These are phyloP conservation scores for Ferrisia virgata DNA, from an alignment of 2,888 invertebrate genomes.

Conservation along the genomic window DNA sequence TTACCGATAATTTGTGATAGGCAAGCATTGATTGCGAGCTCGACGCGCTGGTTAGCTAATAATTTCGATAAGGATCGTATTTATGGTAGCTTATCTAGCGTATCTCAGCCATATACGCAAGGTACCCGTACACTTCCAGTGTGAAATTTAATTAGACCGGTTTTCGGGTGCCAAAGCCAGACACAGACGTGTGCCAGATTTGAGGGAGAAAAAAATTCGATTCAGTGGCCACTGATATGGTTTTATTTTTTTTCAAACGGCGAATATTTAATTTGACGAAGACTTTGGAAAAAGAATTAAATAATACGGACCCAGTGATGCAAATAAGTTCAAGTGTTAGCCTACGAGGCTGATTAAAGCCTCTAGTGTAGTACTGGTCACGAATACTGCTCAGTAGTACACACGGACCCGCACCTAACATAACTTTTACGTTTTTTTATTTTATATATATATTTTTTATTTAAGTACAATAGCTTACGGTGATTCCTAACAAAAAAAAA, in stretches of 20 bases:
- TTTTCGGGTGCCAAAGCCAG: neutral
- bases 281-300: neutral
- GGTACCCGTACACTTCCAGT: neutral
- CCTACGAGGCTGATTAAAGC: constrained; percentile 36
- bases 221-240: no score
- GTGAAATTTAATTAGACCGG: constrained; percentile 23
- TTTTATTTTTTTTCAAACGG: neutral
- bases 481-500: constrained; percentile 20
- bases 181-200: constrained; percentile 1
- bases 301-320: neutral
- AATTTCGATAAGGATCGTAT: constrained; percentile 4
- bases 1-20: neutral
- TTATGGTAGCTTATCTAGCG: neutral
- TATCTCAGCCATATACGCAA: neutral
- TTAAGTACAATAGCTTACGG: constrained; percentile 29
- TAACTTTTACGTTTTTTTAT: constrained; percentile 7
- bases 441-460: no score
- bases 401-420: neutral
- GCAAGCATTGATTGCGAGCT: neutral
- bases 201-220: neutral
- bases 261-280: constrained; percentile 21
- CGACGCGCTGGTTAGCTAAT: neutral
- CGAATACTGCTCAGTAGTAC: neutral
- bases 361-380: constrained; percentile 30
- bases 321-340: constrained; percentile 14